These are phyloP conservation scores for Notolepis coatsorum DNA, from an alignment of 2,797 vertebrate species.

Conservation along the genomic window DNA sequence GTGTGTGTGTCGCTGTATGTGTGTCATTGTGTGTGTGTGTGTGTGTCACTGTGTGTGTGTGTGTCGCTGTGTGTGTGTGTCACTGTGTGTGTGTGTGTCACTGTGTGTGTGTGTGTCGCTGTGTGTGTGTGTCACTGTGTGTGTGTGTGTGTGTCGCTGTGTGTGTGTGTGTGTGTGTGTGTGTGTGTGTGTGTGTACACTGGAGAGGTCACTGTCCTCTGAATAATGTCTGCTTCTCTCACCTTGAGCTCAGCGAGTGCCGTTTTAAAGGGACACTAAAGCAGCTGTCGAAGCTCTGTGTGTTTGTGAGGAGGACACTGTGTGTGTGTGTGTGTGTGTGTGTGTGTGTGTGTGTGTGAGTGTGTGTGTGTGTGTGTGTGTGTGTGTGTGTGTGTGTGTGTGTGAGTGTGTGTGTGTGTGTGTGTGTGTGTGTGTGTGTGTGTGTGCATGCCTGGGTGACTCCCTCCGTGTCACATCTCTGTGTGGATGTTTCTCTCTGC, in stretches of 20 bases:
- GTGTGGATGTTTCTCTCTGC: too few relatives aligned
- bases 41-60: not conserved
- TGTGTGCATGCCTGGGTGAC: too few relatives aligned
- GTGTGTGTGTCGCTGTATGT: too few relatives aligned
- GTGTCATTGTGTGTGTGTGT: too few relatives aligned
- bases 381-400: not conserved
- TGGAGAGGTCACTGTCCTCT: too few relatives aligned
- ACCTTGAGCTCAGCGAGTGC: not conserved
- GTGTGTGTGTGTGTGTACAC: too few relatives aligned
- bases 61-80: not conserved
- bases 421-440: not conserved
- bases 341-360: not conserved
- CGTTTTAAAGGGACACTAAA: too few relatives aligned
- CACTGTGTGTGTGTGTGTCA: not conserved
- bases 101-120: not conserved
- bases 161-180: not conserved
- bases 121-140: not conserved
- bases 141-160: not conserved
- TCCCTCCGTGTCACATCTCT: too few relatives aligned
- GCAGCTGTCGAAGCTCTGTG: not conserved
- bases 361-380: not conserved
- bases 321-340: not conserved
- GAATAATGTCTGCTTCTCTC: not conserved
- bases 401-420: not conserved
- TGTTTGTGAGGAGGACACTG: not conserved